Base-by-base conservation (phyloP, 2,113 vertebrate species). In the Marmota monax region DNA sequence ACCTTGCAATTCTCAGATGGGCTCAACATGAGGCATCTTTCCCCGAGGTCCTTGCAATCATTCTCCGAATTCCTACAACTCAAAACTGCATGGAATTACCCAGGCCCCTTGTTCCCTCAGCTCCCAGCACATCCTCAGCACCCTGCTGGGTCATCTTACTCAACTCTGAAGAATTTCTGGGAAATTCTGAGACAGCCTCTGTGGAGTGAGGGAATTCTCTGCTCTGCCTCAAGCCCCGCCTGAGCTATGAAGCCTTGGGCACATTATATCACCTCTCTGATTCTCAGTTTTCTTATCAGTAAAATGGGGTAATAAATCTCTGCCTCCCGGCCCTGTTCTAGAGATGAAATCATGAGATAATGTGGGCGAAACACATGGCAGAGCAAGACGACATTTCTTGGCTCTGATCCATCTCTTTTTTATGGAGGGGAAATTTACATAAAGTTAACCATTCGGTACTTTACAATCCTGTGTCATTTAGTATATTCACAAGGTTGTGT, bases 261-360 rank as follows among this genome's bases (percentile, higher is more conserved):
- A 39, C 79, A 53, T 67, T 23, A 23, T 39, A 83, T 95, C 67
- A 25, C 25, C 27, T 39, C 45, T 53, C 22, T 2, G 22, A 37
- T 58, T 53, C 87, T 95, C 76, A 8, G 58, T 95, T 92, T 96
- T 70, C 93, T 96, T 89, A 94, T 91, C 93, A 53, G 63, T 67
- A 42, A 69, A 96, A 67, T 83, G 85, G 78, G 48, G 8, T 12
- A 48, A 72, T 90, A 58, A 85, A 89, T 58, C 32, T 83, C 27
- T 34, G 32, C n/a, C 22, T 53, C 13, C 2, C 8, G 53, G 42
- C 72, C 9, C 45, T 77, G 70, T 23, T 93, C 7, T 67, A 67
- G 53, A 69, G 63, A 67, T 17, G 39, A 70, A 39, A 69, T 77
- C 39, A 69, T 77, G 61, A 90, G 83, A 86, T 96, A 78, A 70